These are phyloP conservation scores for Stegastes partitus DNA, from an alignment of 2,113 vertebrate genomes.

Conservation along the genomic window DNA sequence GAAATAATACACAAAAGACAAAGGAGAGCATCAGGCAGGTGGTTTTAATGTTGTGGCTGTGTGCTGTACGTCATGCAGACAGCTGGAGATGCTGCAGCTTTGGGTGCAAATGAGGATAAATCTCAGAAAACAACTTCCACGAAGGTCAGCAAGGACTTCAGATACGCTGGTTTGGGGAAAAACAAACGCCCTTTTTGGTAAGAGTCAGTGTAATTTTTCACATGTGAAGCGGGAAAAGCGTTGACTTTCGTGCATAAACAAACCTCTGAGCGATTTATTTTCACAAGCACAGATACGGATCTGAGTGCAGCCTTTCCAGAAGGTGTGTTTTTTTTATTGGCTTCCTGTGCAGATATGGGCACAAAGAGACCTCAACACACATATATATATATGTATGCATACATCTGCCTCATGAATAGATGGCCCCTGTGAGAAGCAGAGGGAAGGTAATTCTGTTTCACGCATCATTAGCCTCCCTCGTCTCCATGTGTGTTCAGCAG, in stretches of 20 bases:
- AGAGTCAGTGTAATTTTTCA: too few relatives aligned
- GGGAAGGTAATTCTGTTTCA: constrained; percentile 69
- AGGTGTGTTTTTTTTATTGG: not conserved
- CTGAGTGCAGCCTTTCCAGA: not conserved
- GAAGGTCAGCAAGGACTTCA: not conserved
- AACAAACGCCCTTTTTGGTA: too few relatives aligned
- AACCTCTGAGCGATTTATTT: too few relatives aligned
- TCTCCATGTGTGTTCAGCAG: constrained; percentile 49
- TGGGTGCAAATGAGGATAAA: too few relatives aligned
- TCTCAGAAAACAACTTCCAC: not conserved
- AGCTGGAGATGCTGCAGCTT: too few relatives aligned
- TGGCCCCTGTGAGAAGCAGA: constrained; percentile 47
- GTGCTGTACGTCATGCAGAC: too few relatives aligned
- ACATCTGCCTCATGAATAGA: constrained; percentile 61
- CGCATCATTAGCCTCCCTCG: constrained; percentile 64
- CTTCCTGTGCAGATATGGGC: constrained; percentile 6
- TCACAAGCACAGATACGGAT: not conserved
- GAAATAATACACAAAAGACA: too few relatives aligned
- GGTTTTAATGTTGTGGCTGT: too few relatives aligned
- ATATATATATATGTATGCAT: constrained; percentile 18
- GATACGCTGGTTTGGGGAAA: too few relatives aligned
- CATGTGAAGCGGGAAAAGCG: too few relatives aligned
- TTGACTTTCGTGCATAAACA: too few relatives aligned
- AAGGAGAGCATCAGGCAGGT: too few relatives aligned
- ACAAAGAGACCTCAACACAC: constrained; percentile 11